Evolutionary conservation across 2,797 vertebrate genomes (phyloP).

Genomic region (Eulemur albifrons): DNA sequence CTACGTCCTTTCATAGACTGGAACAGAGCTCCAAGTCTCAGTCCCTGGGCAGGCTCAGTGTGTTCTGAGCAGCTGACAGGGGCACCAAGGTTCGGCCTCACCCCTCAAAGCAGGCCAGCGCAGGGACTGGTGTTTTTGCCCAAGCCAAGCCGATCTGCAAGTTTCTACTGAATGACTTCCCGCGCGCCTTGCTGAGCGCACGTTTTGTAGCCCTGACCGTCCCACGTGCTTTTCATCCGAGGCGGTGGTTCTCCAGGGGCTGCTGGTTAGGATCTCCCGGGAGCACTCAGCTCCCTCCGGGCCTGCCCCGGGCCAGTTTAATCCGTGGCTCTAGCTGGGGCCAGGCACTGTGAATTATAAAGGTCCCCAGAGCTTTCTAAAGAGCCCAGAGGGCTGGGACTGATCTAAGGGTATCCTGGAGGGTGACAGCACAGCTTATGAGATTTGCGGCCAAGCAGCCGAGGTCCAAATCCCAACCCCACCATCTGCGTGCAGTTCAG

Average conservation of each 20-base stretch:
- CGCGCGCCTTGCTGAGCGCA: no score
- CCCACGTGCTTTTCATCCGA: no score
- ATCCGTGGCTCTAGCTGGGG: background rate
- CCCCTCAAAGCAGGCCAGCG: background rate
- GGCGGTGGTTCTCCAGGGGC: background rate
- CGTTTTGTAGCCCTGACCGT: background rate
- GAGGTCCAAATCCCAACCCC: background rate
- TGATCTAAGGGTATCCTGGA: background rate
- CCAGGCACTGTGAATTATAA: background rate
- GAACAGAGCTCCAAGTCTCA: background rate
- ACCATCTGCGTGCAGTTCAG: rapidly evolving
- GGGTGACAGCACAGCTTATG: background rate
- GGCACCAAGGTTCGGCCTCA: background rate
- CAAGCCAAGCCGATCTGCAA: background rate
- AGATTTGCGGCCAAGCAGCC: background rate
- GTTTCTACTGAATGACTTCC: background rate
- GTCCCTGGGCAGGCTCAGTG: background rate
- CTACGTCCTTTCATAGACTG: rapidly evolving
- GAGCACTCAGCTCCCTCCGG: background rate
- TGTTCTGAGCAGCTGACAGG: background rate
- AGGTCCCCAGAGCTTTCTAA: background rate
- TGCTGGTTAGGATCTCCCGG: background rate
- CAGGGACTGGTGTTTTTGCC: background rate
- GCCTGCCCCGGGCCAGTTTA: background rate
- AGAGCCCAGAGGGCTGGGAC: background rate